Base-by-base conservation (phyloP, 2,797 vertebrate species). In the Pseudochaenichthys georgianus region DNA sequence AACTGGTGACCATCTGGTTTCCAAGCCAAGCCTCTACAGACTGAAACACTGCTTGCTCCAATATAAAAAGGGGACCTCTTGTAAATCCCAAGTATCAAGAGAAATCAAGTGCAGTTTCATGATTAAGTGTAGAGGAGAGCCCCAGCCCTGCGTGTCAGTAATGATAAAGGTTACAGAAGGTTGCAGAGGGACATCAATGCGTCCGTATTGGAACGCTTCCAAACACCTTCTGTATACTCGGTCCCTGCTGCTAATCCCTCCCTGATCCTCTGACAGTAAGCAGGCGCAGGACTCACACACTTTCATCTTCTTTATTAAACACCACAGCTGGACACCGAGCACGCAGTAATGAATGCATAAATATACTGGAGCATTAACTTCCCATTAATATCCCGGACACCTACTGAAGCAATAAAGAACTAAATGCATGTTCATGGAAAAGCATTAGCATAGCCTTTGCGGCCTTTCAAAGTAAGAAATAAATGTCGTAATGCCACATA, bases 141-240 rank as follows among this genome's bases (percentile, higher is more conserved):
- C 46, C 16, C 11, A 23, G 9, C 4, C 46, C 52, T 50, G 61
- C 5, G 53, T 41, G 60, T 65, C 42, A 52, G 38, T 54, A 19
- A 60, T 21, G 42, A 68, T 65, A 76, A 65, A 80, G 54, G 53
- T 80, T 64, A 75, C 1, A 0, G 57, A 60, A 45, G 41, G 68
- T 45, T 38, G n/a, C 63, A 68, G 46, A 28, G n/a, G 45, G 75
- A 53, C 0, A 52, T 42, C 13, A 55, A 70, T 16, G 43, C 8
- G 0, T 73, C 31, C 5, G 59, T 38, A 31, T 3, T 87, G 81
- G 83, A 82, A 71, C 13, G 21, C 45, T 50, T 73, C 77, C 82
- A 85, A 75, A 86, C 57, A 82, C 67, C 77, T 76, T 67, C 63
- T 83, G 77, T 83, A 31, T 83, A 31, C 75, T 52, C 42, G 59